phyloP scores from a whole-genome alignment of 2,888 invertebrate genomes.

The Unio pictorum region DNA sequence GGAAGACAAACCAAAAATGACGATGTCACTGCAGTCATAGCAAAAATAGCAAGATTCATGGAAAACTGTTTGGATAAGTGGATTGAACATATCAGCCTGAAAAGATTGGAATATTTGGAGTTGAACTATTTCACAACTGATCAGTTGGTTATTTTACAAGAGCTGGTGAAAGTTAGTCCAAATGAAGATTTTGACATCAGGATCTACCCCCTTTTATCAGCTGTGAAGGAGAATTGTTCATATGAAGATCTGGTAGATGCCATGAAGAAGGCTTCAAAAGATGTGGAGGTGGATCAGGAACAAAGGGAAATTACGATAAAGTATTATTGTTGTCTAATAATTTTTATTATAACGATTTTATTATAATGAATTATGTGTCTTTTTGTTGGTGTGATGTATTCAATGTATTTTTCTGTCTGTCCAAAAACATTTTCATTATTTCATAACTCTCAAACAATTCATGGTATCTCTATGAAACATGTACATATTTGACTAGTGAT shows the following conservation, averaged over 20 bases:
- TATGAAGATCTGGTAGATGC: conserved; percentile 39
- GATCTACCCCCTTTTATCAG: conserved; percentile 45
- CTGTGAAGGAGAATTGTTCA: conserved; percentile 41
- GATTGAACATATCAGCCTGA: conserved; percentile 42
- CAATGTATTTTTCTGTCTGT: no score
- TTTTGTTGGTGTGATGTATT: no score
- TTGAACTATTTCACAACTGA: conserved; percentile 61
- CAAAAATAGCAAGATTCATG: conserved; percentile 47
- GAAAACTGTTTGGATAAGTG: conserved; percentile 50
- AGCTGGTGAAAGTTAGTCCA: conserved; percentile 46
- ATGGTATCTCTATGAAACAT: no score
- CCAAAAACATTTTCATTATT: no score
- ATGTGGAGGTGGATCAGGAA: conserved; percentile 9
- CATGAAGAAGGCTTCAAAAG: conserved; percentile 26
- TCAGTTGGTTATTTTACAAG: conserved; percentile 60
- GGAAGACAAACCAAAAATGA: conserved; percentile 18
- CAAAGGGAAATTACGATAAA: no score
- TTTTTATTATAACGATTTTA: no score
- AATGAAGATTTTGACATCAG: conserved; percentile 18
- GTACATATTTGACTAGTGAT: no score
- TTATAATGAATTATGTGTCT: no score
- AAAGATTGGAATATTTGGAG: conserved; percentile 38
- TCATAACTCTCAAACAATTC: no score
- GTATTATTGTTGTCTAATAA: no score
- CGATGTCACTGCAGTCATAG: conserved; percentile 38